Evolutionary conservation across 2,797 vertebrate genomes (phyloP).

Genomic region (Scolopax bukidnonensis): DNA sequence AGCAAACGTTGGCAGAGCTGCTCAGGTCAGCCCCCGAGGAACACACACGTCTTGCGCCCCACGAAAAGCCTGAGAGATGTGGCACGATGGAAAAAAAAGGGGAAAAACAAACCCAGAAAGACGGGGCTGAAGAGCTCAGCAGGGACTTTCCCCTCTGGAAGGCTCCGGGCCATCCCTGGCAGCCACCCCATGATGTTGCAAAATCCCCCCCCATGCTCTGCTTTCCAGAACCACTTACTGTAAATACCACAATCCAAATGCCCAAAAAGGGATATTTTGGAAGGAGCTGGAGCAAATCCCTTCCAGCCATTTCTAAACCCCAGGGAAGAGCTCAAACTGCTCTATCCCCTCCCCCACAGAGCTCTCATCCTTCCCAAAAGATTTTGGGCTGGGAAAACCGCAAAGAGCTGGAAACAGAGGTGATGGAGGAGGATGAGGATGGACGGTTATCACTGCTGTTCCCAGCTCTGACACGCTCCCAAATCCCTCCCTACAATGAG

Average conservation of each 20-base stretch:
- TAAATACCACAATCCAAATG: background rate
- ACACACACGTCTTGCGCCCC: background rate
- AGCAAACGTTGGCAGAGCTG: background rate
- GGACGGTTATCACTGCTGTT: fast-evolving
- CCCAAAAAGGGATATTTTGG: background rate
- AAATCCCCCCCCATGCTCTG: background rate
- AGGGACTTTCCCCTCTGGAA: background rate
- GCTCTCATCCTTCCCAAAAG: fast-evolving
- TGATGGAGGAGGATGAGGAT: background rate
- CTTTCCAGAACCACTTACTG: background rate
- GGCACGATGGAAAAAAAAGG: background rate
- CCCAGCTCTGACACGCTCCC: background rate
- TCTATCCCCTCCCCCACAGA: background rate
- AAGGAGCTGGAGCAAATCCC: background rate
- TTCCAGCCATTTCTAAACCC: background rate
- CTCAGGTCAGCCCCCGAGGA: background rate
- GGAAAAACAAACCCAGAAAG: background rate
- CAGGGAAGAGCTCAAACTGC: background rate
- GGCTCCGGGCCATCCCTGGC: background rate
- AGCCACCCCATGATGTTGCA: background rate
- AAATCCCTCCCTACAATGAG: background rate
- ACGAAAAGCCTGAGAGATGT: background rate
- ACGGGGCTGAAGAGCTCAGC: background rate
- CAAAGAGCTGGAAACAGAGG: background rate
- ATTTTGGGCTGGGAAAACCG: background rate